A percentile compares a stretch with the other conserved stretches of the same genome.
phyloP scores from a whole-genome alignment of 2,888 invertebrate genomes.

The Trisateles emortualis region DNA sequence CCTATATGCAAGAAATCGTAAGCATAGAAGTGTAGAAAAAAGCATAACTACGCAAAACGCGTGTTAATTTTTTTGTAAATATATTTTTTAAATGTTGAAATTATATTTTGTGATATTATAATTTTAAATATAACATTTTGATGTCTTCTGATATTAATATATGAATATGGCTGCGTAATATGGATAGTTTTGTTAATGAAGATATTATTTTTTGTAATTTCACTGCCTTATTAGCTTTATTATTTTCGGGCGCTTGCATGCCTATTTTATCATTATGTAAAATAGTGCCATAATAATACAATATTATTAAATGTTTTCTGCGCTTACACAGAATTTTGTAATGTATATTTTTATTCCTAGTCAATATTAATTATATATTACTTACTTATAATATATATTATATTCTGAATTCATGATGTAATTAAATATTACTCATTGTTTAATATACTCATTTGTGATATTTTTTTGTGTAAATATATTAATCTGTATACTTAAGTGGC shows the following conservation, averaged over 20 bases:
- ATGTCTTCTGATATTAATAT: neutral
- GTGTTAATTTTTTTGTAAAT: slow-evolving; percentile 49
- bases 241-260: slow-evolving; percentile 63
- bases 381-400: slow-evolving; percentile 21
- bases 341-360: slow-evolving; percentile 67
- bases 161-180: slow-evolving; percentile 46
- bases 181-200: slow-evolving; percentile 35
- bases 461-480: slow-evolving; percentile 75
- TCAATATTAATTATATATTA: slow-evolving; percentile 62
- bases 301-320: slow-evolving; percentile 45
- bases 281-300: slow-evolving; percentile 78
- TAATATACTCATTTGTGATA: slow-evolving; percentile 79
- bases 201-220: slow-evolving; percentile 40
- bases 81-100: slow-evolving; percentile 47
- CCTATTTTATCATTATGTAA: slow-evolving; percentile 76
- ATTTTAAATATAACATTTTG: slow-evolving; percentile 43
- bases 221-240: slow-evolving; percentile 77
- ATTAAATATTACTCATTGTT: slow-evolving; percentile 53
- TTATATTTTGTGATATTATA: slow-evolving; percentile 67
- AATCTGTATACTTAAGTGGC: slow-evolving; percentile 75
- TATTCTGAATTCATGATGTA: slow-evolving; percentile 47
- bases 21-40: slow-evolving; percentile 31
- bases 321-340: slow-evolving; percentile 52
- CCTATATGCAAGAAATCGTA: slow-evolving; percentile 54
- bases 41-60: slow-evolving; percentile 26